Base-by-base conservation (phyloP, 1,140 invertebrate species). In the Zeugodacus cucurbitae region DNA sequence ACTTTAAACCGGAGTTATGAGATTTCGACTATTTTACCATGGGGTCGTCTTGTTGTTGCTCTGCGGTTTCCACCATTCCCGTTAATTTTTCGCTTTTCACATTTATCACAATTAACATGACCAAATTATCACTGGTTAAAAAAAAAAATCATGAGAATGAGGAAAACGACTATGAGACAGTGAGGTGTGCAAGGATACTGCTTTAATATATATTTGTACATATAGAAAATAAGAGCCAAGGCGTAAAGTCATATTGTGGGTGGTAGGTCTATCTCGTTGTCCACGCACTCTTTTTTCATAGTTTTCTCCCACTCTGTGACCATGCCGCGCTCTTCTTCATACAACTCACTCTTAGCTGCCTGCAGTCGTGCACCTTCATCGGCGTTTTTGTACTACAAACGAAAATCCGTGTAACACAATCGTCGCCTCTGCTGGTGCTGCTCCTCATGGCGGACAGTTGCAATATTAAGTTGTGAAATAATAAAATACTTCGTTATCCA, bases 71-170 rank as follows among this genome's bases (percentile, higher is more conserved):
- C 4, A n/a, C n/a, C 26, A 11, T 58, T 86, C 22, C 11, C 22
- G 29, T 58, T 86, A 22, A 82, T 82, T 64, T 87, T 89, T 90
- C 90, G 90, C 22, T 78, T 20, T 90, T 41, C 88, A 90, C 91
- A 92, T 92, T 92, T 92, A 91, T 92, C 91, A 92, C 91, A 92
- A 92, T 92, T 92, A 92, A 91, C 90, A 90, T 34, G 85, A 20
- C n/a, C 26, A 86, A 86, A 86, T 86, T 86, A 86, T 26, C 85
- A 59, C 44, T 86, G 59, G 37, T 78, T 78, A 78, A 86, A 82
- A 59, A 8, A 86, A 44, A n/a, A 82, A 11, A n/a, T 0, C 14
- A 29, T 6, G 29, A 20, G 67, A 22, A 37, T 20, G 0, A 37
- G 34, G 7, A 48, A 74, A 74, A 41, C 8, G 29, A 14, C 14